Percentiles rank a stretch among this genome's conserved stretches.
These are phyloP conservation scores for Thaumetopoea pityocampa DNA, from an alignment of 1,140 invertebrate species.

Conservation along the genomic window DNA sequence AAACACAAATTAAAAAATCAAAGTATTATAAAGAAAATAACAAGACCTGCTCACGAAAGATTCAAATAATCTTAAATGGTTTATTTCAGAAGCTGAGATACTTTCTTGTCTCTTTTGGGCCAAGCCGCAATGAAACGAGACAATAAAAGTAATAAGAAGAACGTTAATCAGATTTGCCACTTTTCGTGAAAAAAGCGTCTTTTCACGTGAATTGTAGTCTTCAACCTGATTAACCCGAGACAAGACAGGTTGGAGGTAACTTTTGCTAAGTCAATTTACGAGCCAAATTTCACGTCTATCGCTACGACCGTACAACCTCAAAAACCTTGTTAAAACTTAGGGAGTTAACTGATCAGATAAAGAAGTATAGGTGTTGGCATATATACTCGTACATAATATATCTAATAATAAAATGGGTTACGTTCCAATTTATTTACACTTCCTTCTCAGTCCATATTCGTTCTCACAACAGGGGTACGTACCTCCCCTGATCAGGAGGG, in stretches of 20 bases:
- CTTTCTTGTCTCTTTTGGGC: neutral
- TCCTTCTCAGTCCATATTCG: too few relatives aligned
- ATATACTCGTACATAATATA: neutral
- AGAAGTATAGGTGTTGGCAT: neutral
- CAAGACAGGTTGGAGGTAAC: constrained; percentile 33
- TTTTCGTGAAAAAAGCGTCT: constrained; percentile 12
- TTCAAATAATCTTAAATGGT: neutral
- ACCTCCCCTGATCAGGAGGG: too few relatives aligned
- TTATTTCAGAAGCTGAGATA: constrained; percentile 3
- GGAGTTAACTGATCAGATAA: constrained; percentile 6
- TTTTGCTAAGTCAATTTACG: constrained; percentile 42
- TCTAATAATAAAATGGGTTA: too few relatives aligned
- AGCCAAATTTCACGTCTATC: constrained; percentile 29
- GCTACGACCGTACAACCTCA: constrained; percentile 22
- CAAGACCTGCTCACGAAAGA: too few relatives aligned
- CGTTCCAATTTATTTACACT: too few relatives aligned
- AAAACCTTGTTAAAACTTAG: constrained; percentile 44
- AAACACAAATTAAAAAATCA: too few relatives aligned
- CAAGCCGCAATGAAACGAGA: constrained; percentile 4
- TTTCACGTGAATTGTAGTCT: constrained; percentile 24
- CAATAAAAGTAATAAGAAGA: constrained; percentile 17
- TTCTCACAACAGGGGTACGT: too few relatives aligned
- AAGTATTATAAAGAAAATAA: too few relatives aligned
- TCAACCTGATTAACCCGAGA: constrained; percentile 27
- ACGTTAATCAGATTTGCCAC: constrained; percentile 10